Evolutionary conservation across 2,888 invertebrate genomes (phyloP).

Genomic region (Ligdia adustata): DNA sequence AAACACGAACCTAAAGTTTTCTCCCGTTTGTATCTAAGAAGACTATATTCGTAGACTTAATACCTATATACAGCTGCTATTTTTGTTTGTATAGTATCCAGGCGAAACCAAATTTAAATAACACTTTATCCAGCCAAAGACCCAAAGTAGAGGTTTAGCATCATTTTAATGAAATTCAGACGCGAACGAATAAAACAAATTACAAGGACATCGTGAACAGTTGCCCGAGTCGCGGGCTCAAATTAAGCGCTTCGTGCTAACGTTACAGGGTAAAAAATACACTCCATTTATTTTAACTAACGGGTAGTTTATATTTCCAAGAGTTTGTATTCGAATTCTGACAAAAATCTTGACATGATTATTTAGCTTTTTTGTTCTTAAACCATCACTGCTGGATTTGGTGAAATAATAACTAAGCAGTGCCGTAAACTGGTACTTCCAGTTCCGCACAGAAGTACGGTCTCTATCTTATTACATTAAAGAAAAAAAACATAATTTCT

Average conservation of each 20-base stretch:
- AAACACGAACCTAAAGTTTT: constrained; percentile 5
- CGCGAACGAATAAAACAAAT: constrained; percentile 17
- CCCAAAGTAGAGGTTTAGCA: constrained; percentile 22
- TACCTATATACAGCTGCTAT: constrained; percentile 1
- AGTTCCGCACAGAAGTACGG: too few relatives aligned
- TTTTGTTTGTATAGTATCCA: constrained; percentile 17
- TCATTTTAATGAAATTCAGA: constrained; percentile 22
- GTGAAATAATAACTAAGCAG: too few relatives aligned
- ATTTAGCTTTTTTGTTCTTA: constrained; percentile 22
- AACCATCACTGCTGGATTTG: too few relatives aligned
- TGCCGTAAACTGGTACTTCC: too few relatives aligned
- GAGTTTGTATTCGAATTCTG: constrained; percentile 23
- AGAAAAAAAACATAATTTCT: too few relatives aligned
- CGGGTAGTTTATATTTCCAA: constrained; percentile 17
- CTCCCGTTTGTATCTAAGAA: not conserved
- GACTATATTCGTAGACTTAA: not conserved
- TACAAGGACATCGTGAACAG: constrained; percentile 21
- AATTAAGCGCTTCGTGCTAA: constrained; percentile 15
- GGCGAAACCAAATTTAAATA: constrained; percentile 16
- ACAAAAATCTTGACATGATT: constrained; percentile 28
- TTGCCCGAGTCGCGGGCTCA: constrained; percentile 3
- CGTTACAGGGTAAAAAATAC: constrained; percentile 16
- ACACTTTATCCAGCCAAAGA: constrained; percentile 21
- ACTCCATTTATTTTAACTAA: constrained; percentile 20
- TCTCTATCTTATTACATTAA: too few relatives aligned